These are phyloP conservation scores for Pammene aurita DNA, from an alignment of 2,888 invertebrate species.

Conservation along the genomic window DNA sequence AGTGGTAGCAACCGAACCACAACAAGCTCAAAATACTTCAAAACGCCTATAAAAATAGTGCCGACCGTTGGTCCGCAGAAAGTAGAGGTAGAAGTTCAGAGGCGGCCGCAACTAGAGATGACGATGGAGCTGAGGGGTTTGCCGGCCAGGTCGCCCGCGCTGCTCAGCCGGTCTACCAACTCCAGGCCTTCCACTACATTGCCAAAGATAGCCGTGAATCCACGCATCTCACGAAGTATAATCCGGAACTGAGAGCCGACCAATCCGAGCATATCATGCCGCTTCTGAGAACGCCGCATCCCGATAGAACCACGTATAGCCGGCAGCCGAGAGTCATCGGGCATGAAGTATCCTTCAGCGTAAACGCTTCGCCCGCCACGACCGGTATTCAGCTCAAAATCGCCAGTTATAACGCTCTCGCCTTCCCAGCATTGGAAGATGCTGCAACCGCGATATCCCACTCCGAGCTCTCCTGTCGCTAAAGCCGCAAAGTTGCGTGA, in stretches of 20 bases:
- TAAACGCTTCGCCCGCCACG: constrained; percentile 90
- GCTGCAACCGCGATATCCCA: constrained; percentile 90
- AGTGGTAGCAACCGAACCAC: constrained; percentile 42
- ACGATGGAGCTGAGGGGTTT: constrained; percentile 5
- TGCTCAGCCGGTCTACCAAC: constrained; percentile 13
- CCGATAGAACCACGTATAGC: constrained; percentile 91
- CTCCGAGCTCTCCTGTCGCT: constrained; percentile 86
- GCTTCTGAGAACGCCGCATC: constrained; percentile 91
- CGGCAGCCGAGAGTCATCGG: constrained; percentile 90
- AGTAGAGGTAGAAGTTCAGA: constrained; percentile 16
- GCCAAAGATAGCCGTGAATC: constrained; percentile 92
- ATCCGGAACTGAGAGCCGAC: constrained; percentile 94
- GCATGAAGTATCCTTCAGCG: constrained; percentile 90
- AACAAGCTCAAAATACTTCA: constrained; percentile 54
- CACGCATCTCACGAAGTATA: constrained; percentile 91
- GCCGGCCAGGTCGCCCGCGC: constrained; percentile 1
- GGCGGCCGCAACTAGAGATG: constrained; percentile 10
- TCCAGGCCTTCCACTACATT: constrained; percentile 85
- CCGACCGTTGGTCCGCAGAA: constrained; percentile 66
- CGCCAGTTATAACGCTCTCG: constrained; percentile 91
- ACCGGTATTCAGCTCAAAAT: constrained; percentile 91
- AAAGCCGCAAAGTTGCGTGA: constrained; percentile 12
- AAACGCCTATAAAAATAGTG: constrained; percentile 56
- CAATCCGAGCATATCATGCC: constrained; percentile 90
- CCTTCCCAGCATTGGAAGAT: constrained; percentile 93